A percentile compares a stretch with the other conserved stretches of the same genome.
phyloP scores from a whole-genome alignment of 1,140 invertebrate genomes.

The Cydia amplana region DNA sequence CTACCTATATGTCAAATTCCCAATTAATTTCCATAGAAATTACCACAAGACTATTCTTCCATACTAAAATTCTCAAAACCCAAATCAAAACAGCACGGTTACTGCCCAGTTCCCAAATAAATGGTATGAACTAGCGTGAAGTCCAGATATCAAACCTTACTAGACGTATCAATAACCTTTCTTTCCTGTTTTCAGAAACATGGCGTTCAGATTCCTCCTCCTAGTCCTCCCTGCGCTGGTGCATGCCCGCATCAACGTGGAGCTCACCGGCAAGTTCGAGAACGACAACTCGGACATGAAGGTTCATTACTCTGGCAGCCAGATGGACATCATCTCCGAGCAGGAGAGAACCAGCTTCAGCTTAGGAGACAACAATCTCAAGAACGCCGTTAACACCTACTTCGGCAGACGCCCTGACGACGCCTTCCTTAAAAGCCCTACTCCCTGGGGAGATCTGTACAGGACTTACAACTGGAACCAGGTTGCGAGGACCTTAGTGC shows the following conservation, averaged over 20 bases:
- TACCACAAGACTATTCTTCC: too few species aligned
- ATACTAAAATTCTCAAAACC: too few species aligned
- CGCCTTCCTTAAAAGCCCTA: slow-evolving; percentile 41
- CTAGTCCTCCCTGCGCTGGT: slow-evolving; percentile 31
- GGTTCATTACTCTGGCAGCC: slow-evolving; percentile 33
- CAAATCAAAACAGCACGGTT: too few species aligned
- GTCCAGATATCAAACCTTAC: too few species aligned
- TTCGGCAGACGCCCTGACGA: slow-evolving; percentile 36
- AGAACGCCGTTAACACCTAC: slow-evolving; percentile 32
- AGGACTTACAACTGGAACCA: slow-evolving; percentile 40
- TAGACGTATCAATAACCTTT: too few species aligned
- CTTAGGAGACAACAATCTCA: slow-evolving; percentile 36
- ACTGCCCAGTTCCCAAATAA: too few species aligned
- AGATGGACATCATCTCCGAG: slow-evolving; percentile 38
- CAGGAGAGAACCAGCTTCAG: slow-evolving; percentile 35
- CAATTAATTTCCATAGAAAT: too few species aligned
- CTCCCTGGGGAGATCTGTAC: slow-evolving; percentile 44
- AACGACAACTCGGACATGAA: not conserved
- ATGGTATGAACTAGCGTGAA: too few species aligned
- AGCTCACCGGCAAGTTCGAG: slow-evolving; percentile 12
- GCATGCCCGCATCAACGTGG: slow-evolving; percentile 29
- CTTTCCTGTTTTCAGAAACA: slow-evolving; percentile 19
- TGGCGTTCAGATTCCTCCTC: slow-evolving; percentile 29
- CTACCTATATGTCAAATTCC: too few species aligned
- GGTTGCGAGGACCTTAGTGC: slow-evolving; percentile 36